Evolutionary conservation across 1,140 invertebrate species (phyloP), one percentile per base, ranked within the genome.

Genomic region (Anthonomus grandis): DNA sequence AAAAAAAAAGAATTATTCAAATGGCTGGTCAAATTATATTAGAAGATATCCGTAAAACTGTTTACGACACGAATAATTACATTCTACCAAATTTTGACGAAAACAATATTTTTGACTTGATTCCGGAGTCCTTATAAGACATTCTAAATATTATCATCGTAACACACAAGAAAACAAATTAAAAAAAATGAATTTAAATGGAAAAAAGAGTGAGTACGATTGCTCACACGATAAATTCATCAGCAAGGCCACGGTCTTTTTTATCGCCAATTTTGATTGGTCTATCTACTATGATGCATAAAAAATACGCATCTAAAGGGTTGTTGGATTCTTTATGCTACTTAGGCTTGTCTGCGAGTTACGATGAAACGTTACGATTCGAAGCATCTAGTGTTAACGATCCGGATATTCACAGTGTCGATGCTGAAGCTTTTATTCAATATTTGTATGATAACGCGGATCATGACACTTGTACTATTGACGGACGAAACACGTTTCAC

Each of bases 201-300:
- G 45, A 39, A 39, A 56, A 56, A 48, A 48, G 41, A 39, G 45
- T 39, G 44, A 25, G 22, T 24, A 48, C 45, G 41, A 39, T 55
- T 19, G 24, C 53, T 48, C 53, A 47, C 41, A 38, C 27, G 24
- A 56, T 56, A 5, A 56, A 39, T 24, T 48, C 53, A 48, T 47
- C 45, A 25, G 53, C 42, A 25, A 47, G 53, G 44, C 44, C 53
- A 56, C 53, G 53, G 24, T 48, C 53, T 39, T 47, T 56, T 56
- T 56, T 48, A 44, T 39, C 22, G n/a, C 53, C 34, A 48, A 49
- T 57, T 49, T 48, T 57, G 42, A 34, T 57, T 57, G 54, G 45
- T 27, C n/a, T 57, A 37, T 57, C 54, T 23, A 41, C 45, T n/a
- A 49, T 34, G 27, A 31, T 31, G 6, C 27, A 31, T n/a, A 31